Evolutionary conservation across 2,797 vertebrate genomes (phyloP), one percentile per base, ranked within the genome.

Genomic region (Anguilla megastoma): DNA sequence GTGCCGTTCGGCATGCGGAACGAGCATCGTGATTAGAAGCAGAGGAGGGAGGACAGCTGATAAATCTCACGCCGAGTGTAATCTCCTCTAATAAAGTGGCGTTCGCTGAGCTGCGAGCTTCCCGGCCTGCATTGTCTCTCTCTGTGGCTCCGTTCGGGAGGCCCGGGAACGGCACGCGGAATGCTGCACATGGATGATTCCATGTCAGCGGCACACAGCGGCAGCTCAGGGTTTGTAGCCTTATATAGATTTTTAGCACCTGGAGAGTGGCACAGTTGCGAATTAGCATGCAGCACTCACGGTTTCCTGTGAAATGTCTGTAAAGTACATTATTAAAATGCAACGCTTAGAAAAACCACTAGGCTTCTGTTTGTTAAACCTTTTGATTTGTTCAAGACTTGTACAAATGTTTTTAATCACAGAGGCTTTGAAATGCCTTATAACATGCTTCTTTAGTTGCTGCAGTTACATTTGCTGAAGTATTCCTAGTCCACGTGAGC

Each of bases 211-310:
- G 69, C 74, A 50, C 79, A 9, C 79, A 9, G 41, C 74, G 45
- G 74, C 36, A 79, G 33, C 45, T 50, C 79, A 48, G 41, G 21
- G 79, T 3, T 50, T 48, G 45, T 12, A 3, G 79, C 79, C n/a
- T n/a, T 50, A 82, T 50, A 82, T 82, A 82, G 41, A 82, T 82
- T 50, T n/a, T 69, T 50, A n/a, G 41, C 41, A 82, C 79, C 45
- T 50, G 41, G 79, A 82, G 41, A 82, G 36, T 9, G 41, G 16
- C 30, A 3, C 18, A n/a, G 18, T n/a, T 48, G 41, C 16, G 24
- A 50, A 82, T 82, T 79, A 79, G 79, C 79, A n/a, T 82, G 79
- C 45, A 50, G 45, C 41, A n/a, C 79, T n/a, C 45, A 50, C n/a
- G 41, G 21, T 50, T 9, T 50, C 79, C 79, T 50, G 79, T n/a